Evolutionary conservation across 2,113 vertebrate genomes (phyloP).

Genomic region (Microcebus griseorufus): DNA sequence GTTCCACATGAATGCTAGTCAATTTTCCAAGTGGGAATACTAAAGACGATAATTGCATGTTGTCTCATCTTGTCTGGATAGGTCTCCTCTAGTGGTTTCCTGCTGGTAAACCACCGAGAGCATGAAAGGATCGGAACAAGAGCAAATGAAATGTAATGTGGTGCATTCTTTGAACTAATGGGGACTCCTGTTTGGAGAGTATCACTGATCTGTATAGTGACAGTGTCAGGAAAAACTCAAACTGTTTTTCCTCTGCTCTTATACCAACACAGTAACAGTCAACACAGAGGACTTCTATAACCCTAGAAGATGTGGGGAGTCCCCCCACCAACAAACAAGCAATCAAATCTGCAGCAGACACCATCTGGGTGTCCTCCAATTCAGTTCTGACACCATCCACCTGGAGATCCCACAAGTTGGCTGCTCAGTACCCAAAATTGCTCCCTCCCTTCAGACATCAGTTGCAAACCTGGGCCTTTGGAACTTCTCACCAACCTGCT

Average conservation of each 20-base stretch:
- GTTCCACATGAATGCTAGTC: slow-evolving; percentile 60
- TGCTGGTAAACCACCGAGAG: slow-evolving; percentile 79
- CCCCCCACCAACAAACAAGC: background rate
- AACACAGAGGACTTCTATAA: background rate
- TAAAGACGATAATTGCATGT: slow-evolving; percentile 75
- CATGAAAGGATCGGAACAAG: slow-evolving; percentile 65
- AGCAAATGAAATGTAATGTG: slow-evolving; percentile 68
- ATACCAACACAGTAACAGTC: background rate
- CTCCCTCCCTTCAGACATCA: background rate
- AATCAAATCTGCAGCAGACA: background rate
- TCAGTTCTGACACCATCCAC: too few relatives aligned
- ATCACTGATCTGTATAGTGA: slow-evolving; percentile 66
- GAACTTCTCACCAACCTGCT: background rate
- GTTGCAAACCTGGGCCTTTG: background rate
- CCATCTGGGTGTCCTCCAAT: background rate
- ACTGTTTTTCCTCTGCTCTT: background rate
- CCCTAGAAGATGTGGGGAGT: background rate
- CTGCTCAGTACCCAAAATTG: background rate
- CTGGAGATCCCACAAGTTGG: background rate
- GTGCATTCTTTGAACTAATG: slow-evolving; percentile 54
- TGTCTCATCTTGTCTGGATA: slow-evolving; percentile 77
- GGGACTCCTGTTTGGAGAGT: slow-evolving; percentile 61
- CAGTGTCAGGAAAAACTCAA: background rate
- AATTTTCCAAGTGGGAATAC: slow-evolving; percentile 67
- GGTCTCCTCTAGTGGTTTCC: slow-evolving; percentile 78